Evolutionary conservation across 1,140 invertebrate species (phyloP).

Genomic region (Atta texana): DNA sequence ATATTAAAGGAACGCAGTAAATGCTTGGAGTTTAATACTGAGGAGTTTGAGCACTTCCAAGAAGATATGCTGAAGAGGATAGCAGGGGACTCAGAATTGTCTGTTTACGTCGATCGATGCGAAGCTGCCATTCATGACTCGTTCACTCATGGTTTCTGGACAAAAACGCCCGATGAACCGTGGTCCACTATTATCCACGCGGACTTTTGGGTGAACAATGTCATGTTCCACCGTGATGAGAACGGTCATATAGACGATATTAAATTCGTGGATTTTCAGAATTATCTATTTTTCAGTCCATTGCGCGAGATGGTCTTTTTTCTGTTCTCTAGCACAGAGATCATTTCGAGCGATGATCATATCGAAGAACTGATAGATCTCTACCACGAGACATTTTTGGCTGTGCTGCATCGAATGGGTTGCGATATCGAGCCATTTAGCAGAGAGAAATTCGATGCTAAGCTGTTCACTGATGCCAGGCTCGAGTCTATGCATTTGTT

Average conservation of each 20-base stretch:
- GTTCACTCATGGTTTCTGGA: conserved; percentile 65
- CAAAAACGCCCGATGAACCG: conserved; percentile 77
- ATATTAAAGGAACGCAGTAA: conserved; percentile 78
- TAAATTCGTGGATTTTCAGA: conserved; percentile 89
- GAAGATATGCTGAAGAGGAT: conserved; percentile 75
- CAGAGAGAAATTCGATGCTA: conserved; percentile 71
- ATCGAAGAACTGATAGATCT: conserved; percentile 85
- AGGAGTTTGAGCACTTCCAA: conserved; percentile 7
- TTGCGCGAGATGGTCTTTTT: conserved; percentile 88
- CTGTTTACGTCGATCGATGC: conserved; percentile 71
- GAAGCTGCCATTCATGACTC: conserved; percentile 64
- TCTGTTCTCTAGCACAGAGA: conserved; percentile 86
- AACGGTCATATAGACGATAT: conserved; percentile 81
- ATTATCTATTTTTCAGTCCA: conserved; percentile 86
- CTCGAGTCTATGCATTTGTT: conserved; percentile 79
- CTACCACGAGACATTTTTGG: conserved; percentile 86
- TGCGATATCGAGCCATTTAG: conserved; percentile 73
- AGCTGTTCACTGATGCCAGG: conserved; percentile 68
- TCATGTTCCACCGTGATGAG: conserved; percentile 85
- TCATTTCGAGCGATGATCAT: conserved; percentile 80
- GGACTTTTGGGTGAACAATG: conserved; percentile 89
- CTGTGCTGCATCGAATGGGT: conserved; percentile 74
- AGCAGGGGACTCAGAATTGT: conserved; percentile 74
- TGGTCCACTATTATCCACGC: conserved; percentile 87
- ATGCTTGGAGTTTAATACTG: conserved; percentile 47